Conservation (phyloP, 2,113 vertebrate genomes). For the Symphodus melops region DNA sequence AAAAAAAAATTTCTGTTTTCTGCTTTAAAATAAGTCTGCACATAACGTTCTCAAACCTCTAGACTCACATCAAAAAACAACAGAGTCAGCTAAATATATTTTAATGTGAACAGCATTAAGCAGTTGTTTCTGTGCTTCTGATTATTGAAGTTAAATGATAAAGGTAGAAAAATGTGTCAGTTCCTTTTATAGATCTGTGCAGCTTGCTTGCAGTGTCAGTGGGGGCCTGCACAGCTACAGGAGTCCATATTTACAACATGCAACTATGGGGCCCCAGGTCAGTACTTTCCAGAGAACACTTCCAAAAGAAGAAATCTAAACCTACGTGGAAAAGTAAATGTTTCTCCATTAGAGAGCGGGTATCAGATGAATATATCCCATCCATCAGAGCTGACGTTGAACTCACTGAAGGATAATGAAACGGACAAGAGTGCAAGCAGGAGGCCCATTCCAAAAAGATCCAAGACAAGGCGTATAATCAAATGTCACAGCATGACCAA, state of each 20-base stretch:
- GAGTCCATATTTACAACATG: conserved; percentile 26
- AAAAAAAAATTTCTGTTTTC: too few species aligned
- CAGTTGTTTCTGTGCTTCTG: background rate
- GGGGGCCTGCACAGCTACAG: conserved; percentile 19
- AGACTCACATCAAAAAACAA: too few species aligned
- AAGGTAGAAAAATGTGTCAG: background rate
- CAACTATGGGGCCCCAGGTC: background rate
- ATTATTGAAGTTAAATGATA: background rate
- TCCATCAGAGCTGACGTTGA: conserved; percentile 62
- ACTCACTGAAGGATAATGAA: conserved; percentile 60
- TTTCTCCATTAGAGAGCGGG: conserved; percentile 57
- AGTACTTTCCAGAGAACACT: conserved; percentile 28
- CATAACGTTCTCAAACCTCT: too few species aligned
- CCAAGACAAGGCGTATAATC: conserved; percentile 72
- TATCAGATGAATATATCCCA: conserved; percentile 68
- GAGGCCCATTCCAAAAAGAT: conserved; percentile 62
- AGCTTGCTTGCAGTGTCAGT: background rate
- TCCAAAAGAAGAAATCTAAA: conserved; percentile 64
- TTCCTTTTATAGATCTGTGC: background rate
- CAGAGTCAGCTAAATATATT: background rate
- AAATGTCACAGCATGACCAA: conserved; percentile 66
- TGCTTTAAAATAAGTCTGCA: too few species aligned
- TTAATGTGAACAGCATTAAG: too few species aligned
- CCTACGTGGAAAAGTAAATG: conserved; percentile 58
- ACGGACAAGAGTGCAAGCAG: conserved; percentile 27